Conservation (phyloP, 2,888 invertebrate species). For the Apomyelois bistriatella region DNA sequence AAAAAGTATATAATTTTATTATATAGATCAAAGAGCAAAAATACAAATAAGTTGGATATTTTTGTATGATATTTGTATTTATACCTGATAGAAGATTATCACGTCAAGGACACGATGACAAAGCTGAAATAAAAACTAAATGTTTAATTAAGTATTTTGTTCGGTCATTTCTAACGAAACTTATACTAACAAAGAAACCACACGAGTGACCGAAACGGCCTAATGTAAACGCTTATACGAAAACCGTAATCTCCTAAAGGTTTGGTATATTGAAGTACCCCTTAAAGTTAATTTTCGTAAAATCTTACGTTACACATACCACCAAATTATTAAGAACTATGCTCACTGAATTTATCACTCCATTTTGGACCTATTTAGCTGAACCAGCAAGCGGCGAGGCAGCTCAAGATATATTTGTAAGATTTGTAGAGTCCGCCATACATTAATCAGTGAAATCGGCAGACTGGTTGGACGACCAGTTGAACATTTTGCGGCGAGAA, state of each 20-base stretch:
- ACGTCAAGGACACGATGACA: too few relatives aligned
- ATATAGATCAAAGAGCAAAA: too few relatives aligned
- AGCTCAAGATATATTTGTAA: slow-evolving; percentile 40
- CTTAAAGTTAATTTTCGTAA: slow-evolving; percentile 76
- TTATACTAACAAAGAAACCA: slow-evolving; percentile 35
- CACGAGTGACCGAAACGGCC: slow-evolving; percentile 41
- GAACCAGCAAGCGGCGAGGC: slow-evolving; percentile 26
- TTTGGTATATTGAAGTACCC: slow-evolving; percentile 58
- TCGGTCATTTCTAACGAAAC: background rate
- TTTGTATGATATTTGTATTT: too few relatives aligned
- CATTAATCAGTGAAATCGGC: slow-evolving; percentile 34
- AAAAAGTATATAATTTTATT: too few relatives aligned
- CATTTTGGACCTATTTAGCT: slow-evolving; percentile 20
- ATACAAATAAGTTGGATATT: too few relatives aligned
- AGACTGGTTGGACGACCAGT: slow-evolving; percentile 40
- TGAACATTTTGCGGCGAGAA: slow-evolving; percentile 42
- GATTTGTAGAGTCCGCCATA: slow-evolving; percentile 38
- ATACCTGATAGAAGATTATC: too few relatives aligned
- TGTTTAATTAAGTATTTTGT: too few relatives aligned
- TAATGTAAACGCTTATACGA: slow-evolving; percentile 48
- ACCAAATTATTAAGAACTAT: slow-evolving; percentile 32
- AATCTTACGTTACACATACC: slow-evolving; percentile 62
- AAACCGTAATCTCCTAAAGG: slow-evolving; percentile 65
- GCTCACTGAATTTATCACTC: slow-evolving; percentile 16
- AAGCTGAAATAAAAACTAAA: too few relatives aligned